Conservation (phyloP, 2,888 invertebrate genomes). For the Myopa testacea region DNA sequence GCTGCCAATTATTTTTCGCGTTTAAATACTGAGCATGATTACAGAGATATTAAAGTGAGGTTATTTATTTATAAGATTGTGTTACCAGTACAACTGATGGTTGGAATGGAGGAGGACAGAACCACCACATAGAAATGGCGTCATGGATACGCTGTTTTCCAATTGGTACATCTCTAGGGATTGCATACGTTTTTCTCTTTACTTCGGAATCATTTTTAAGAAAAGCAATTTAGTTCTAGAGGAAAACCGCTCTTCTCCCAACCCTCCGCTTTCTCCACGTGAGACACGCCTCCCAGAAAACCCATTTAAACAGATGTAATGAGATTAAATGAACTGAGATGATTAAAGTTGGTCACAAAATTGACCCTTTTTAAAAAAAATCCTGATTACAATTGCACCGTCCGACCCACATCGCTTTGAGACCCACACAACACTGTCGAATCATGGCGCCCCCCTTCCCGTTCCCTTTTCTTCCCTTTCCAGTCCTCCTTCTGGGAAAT, state of each 20-base stretch:
- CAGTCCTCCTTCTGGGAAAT: background rate
- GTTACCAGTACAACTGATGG: background rate
- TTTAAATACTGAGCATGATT: background rate
- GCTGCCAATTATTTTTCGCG: slow-evolving; percentile 9
- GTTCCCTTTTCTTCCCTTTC: background rate
- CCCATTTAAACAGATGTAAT: background rate
- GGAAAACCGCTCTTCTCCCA: no score
- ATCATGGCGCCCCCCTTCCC: background rate
- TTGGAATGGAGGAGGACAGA: no score
- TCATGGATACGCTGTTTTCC: no score
- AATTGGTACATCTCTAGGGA: no score
- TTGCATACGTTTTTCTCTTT: no score
- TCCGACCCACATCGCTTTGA: background rate
- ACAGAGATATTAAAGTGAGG: background rate
- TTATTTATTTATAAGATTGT: slow-evolving; percentile 11
- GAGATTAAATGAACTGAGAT: no score
- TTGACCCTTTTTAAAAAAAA: background rate
- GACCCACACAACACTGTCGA: background rate
- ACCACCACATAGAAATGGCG: no score
- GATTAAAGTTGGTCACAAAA: no score
- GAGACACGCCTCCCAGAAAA: background rate
- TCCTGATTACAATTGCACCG: slow-evolving; percentile 8
- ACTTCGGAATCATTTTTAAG: no score
- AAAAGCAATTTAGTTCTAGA: no score
- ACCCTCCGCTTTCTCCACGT: background rate